A percentile compares a stretch with the other conserved stretches of the same genome.
These are phyloP conservation scores for Nymphalis urticae DNA, from an alignment of 2,888 invertebrate species.

Conservation along the genomic window DNA sequence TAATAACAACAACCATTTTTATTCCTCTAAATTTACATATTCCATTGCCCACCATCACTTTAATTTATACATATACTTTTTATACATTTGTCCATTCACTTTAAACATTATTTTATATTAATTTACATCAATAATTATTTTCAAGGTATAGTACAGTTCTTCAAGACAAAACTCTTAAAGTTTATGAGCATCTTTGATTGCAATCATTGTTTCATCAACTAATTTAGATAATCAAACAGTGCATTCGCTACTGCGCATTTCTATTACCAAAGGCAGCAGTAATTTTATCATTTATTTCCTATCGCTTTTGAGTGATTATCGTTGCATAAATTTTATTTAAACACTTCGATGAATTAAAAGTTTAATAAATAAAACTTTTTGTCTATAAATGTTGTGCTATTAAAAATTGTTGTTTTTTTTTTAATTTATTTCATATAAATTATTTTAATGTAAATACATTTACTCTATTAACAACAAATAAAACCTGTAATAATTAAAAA, in stretches of 20 bases:
- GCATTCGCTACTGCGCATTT: conserved; percentile 22
- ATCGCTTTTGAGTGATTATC: neutral
- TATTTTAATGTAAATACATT: conserved; percentile 1
- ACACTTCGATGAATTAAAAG: neutral
- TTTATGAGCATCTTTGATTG: conserved; percentile 27
- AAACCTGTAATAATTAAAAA: conserved; percentile 10
- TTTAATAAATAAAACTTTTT: neutral
- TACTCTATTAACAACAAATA: conserved; percentile 8
- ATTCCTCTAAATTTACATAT: conserved; percentile 53
- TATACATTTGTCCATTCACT: conserved; percentile 33
- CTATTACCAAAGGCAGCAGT: neutral
- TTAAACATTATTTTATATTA: conserved; percentile 5
- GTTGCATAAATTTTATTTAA: neutral
- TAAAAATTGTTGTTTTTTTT: neutral
- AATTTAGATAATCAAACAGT: conserved; percentile 34
- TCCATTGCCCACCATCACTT: conserved; percentile 57
- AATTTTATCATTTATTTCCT: neutral
- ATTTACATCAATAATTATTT: neutral
- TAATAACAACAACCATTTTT: conserved; percentile 64
- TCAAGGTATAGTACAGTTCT: neutral
- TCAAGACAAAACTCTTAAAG: conserved; percentile 24
- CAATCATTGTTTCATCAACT: conserved; percentile 29
- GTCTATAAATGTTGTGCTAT: neutral
- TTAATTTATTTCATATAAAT: neutral
- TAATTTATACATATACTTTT: conserved; percentile 46